Base-by-base conservation (phyloP, 1,140 invertebrate genomes). In the Planococcus citri region DNA sequence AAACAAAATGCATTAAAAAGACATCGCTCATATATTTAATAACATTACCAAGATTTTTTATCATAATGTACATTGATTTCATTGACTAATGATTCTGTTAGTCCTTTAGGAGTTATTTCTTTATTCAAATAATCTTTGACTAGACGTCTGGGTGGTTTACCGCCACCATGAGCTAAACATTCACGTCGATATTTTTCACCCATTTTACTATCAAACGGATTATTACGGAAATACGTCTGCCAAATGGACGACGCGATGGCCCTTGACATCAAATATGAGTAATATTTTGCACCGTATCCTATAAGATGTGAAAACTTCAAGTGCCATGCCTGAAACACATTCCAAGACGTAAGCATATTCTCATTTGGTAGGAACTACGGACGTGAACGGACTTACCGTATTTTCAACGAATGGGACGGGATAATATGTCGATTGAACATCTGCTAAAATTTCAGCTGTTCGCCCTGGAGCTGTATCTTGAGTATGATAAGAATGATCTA, bases 241-340 rank as follows among this genome's bases (percentile, higher is more conserved):
- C 96, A 99, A 72, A 97, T 95, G 81, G 87, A 88, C 27, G 92
- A 90, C 0, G 96, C 95, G 41, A 97, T 86, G 22, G 95, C 91
- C 73, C 92, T 84, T 0, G 96, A 97, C 75, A 98, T 88, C 64
- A 98, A 80, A 80, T 99, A 99, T 0, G 95, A 91, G 78, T 98
- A 98, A 80, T 99, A 99, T 79, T 97, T 97, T 0, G 94, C 95
- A 29, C 96, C 97, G 79, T 99, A 99, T 1, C 95, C 94, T 6
- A 98, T 91, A 29, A 99, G 80, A 80, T 99, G 97, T 70, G 93
- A 90, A 82, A 99, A 98, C 67, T 95, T 83, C 71, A 96, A 83
- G 77, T 98, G 95, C 92, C 94, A 98, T 12, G 95, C 94, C 85
- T 88, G 75, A 71, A 72, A 41, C 37, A 37, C 1, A 1, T 68